Base-by-base conservation (phyloP, 2,888 invertebrate genomes). In the Pycnomerus fuliginosus region DNA sequence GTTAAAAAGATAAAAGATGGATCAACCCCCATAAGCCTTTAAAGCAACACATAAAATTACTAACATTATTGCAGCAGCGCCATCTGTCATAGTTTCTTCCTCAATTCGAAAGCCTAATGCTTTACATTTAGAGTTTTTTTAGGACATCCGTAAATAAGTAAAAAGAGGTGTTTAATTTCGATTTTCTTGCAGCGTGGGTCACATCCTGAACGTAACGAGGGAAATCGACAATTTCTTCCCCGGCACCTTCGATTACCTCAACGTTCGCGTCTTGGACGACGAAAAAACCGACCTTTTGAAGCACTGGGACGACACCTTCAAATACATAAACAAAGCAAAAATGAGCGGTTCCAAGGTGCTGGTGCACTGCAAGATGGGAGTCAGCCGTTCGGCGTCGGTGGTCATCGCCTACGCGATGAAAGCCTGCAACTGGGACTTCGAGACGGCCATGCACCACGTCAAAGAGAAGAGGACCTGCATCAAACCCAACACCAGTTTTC, bases 211-310 rank as follows among this genome's bases (percentile, higher is more conserved):
- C 74, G 95, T 99, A 45, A 97, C 98, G 10, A 81, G 93, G 67
- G 99, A 99, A 77, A 98, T 99, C 57, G 98, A 99, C 76, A 99
- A 99, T 76, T 99, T 99, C 74, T 99, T 96, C 71, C 97, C 97
- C 27, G 96, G 95, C 37, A 88, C 89, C 77, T 96, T 97, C 73
- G 87, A 93, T 68, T 98, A 98, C 72, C 80, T 90, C 69, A 99
- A 99, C 75, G 85, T 99, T 53, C 86, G 96, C 59, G 96, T 98
- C 35, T 94, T 93, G 70, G 99, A 99, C 71, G 93, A 93, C 69
- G 97, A 97, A 73, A 90, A 91, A 75, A 94, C 97, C 51, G 92
- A 98, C 74, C 80, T 99, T 61, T 78, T 99, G 49, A 92, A 92
- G 70, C 89, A 98, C 72, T 98, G 98, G 96, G 96, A 98, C 72